These are phyloP conservation scores for Argyrosomus japonicus DNA, from an alignment of 2,113 vertebrate genomes.

Conservation along the genomic window DNA sequence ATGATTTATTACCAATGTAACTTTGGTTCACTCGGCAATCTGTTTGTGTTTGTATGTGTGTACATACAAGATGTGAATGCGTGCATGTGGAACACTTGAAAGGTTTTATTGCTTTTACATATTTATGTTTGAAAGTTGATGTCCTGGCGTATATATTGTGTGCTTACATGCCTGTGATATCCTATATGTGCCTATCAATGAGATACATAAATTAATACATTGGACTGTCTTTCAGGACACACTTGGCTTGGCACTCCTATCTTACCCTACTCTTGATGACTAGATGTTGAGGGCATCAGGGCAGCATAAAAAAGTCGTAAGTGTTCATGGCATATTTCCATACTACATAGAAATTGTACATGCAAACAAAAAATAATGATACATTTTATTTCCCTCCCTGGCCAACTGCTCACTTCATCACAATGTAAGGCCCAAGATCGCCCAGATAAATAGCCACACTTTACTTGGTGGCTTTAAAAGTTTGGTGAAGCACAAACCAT, in stretches of 20 bases:
- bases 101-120: constrained; percentile 6
- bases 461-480: background rate
- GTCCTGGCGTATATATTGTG: background rate
- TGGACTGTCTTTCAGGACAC: background rate
- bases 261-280: background rate
- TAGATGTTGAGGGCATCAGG: constrained; percentile 1
- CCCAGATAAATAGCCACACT: background rate
- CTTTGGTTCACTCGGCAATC: constrained; percentile 34
- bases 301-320: background rate
- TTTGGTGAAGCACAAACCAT: background rate
- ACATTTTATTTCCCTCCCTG: background rate
- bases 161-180: background rate
- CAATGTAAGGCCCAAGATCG: background rate
- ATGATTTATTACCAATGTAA: constrained; percentile 62
- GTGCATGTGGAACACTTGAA: background rate
- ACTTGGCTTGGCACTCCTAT: constrained; percentile 6
- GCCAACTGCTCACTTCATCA: background rate
- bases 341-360: background rate
- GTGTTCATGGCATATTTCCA: background rate
- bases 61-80: constrained; percentile 5
- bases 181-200: background rate
- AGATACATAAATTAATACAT: background rate
- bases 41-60: constrained; percentile 3
- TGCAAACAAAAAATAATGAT: background rate
- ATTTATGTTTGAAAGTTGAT: background rate